A percentile compares a stretch with the other conserved stretches of the same genome.
phyloP scores from a whole-genome alignment of 2,797 vertebrate species.

The Takifugu rubripes region DNA sequence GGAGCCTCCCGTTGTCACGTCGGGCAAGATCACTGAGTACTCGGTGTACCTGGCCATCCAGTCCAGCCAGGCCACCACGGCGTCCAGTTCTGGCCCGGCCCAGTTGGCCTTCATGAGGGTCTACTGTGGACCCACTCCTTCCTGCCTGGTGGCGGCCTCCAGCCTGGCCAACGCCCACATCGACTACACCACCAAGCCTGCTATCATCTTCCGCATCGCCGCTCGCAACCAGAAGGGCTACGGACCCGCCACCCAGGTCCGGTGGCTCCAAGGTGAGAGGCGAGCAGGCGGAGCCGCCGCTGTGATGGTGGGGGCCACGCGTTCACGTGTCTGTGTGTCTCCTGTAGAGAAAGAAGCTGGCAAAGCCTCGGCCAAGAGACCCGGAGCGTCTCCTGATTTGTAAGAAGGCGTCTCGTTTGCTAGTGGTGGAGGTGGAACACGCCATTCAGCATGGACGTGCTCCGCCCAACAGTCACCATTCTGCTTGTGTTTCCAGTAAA shows the following conservation, averaged over 20 bases:
- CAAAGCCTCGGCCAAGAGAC: constrained; percentile 81
- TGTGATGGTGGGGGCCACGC: background rate
- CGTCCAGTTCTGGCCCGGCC: constrained; percentile 51
- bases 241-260: constrained; percentile 87
- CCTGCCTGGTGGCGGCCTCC: constrained; percentile 85
- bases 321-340: background rate
- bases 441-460: too few relatives aligned
- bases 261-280: constrained; percentile 86
- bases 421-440: too few relatives aligned
- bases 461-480: too few relatives aligned
- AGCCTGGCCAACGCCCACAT: constrained; percentile 88
- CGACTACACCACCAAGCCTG: constrained; percentile 90
- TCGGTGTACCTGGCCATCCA: constrained; percentile 90
- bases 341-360: constrained; percentile 79
- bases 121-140: constrained; percentile 85
- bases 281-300: background rate
- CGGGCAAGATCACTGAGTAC: constrained; percentile 87
- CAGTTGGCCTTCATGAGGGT: constrained; percentile 91
- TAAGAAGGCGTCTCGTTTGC: constrained; percentile 56
- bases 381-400: constrained; percentile 79
- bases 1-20: constrained; percentile 88
- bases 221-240: constrained; percentile 92
- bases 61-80: constrained; percentile 74
- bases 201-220: constrained; percentile 91
- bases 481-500: constrained; percentile 69